Conservation (phyloP, 2,888 invertebrate species). For the Mimas tiliae region DNA sequence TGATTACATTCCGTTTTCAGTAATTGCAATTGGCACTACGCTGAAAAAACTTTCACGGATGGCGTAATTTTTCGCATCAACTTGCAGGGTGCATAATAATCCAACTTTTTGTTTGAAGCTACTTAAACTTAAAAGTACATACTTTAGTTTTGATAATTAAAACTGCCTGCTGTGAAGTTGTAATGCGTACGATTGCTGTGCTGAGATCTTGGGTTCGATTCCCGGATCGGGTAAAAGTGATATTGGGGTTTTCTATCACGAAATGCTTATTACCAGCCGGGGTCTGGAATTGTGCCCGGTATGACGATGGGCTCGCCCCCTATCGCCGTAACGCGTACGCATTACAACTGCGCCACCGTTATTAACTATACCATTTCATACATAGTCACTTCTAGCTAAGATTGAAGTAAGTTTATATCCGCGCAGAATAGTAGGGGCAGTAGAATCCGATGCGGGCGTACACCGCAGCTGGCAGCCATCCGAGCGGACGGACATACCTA, state of each 20-base stretch:
- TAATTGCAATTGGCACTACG: constrained; percentile 20
- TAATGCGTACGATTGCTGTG: too few relatives aligned
- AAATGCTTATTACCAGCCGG: too few relatives aligned
- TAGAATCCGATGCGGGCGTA: constrained; percentile 53
- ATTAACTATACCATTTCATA: too few relatives aligned
- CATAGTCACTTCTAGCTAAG: constrained; percentile 21
- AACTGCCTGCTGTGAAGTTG: too few relatives aligned
- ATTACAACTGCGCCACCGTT: too few relatives aligned
- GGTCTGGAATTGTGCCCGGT: too few relatives aligned
- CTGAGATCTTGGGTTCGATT: too few relatives aligned
- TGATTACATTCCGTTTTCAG: constrained; percentile 17
- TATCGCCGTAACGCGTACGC: too few relatives aligned
- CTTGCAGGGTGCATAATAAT: constrained; percentile 17
- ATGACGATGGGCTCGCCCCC: too few relatives aligned
- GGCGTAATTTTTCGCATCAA: constrained; percentile 17
- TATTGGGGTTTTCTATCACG: too few relatives aligned
- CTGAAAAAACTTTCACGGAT: constrained; percentile 9
- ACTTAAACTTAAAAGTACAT: not conserved
- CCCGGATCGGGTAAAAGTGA: too few relatives aligned
- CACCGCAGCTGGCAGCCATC: constrained; percentile 79
- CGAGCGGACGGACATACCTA: constrained; percentile 75
- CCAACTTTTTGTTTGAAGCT: constrained; percentile 10
- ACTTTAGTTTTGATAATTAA: constrained; percentile 30
- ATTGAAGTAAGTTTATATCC: constrained; percentile 59
- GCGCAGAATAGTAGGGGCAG: constrained; percentile 59